These are phyloP conservation scores for Bradypodion pumilum DNA, from an alignment of 2,797 vertebrate species.

Conservation along the genomic window DNA sequence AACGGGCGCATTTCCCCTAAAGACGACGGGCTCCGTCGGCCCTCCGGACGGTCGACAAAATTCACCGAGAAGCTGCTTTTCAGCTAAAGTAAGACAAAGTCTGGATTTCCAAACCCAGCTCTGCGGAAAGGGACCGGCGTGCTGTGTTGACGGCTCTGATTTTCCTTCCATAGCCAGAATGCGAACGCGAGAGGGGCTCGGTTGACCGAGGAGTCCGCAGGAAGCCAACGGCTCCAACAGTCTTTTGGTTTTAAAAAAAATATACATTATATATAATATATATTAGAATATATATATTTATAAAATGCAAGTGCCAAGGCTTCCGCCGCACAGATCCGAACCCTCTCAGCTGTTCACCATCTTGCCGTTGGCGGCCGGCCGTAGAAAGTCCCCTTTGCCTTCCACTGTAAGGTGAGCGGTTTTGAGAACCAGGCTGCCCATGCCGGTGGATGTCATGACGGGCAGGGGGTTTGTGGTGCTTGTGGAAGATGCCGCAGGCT, in stretches of 20 bases:
- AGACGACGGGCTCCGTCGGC: constrained; percentile 80
- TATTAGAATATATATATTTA: constrained; percentile 69
- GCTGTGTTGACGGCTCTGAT: not conserved
- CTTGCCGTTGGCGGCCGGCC: constrained; percentile 83
- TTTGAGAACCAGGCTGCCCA: constrained; percentile 85
- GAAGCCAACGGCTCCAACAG: constrained; percentile 81
- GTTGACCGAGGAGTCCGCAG: constrained; percentile 84
- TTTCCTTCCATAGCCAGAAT: constrained; percentile 74
- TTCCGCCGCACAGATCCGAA: constrained; percentile 78
- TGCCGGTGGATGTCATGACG: constrained; percentile 74
- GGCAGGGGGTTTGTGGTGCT: constrained; percentile 77
- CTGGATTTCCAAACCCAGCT: constrained; percentile 78
- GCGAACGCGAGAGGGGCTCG: constrained; percentile 80
- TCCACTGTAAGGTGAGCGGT: constrained; percentile 80
- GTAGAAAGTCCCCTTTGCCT: constrained; percentile 79
- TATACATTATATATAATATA: constrained; percentile 83
- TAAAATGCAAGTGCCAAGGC: constrained; percentile 82
- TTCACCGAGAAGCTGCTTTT: constrained; percentile 81
- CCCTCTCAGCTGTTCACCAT: constrained; percentile 90
- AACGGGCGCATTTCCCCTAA: constrained; percentile 78
- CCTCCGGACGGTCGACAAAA: constrained; percentile 80
- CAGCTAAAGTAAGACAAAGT: constrained; percentile 81
- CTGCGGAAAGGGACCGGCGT: constrained; percentile 79
- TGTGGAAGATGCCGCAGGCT: constrained; percentile 83
- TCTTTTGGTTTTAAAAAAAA: constrained; percentile 83